Evolutionary conservation across 2,113 vertebrate species (phyloP).

Genomic region (Casuarius casuarius): DNA sequence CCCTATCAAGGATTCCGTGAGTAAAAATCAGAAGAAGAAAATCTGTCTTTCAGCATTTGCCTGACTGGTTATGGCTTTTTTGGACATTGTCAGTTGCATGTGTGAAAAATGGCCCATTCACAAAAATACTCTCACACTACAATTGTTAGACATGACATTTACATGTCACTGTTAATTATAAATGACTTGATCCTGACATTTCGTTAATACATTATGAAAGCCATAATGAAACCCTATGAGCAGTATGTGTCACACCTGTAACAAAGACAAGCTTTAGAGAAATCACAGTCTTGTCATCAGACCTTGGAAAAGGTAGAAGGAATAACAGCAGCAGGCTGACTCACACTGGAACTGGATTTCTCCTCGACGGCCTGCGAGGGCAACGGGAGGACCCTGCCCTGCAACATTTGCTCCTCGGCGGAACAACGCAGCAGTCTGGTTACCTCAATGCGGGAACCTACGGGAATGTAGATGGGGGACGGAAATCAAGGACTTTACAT

Average conservation of each 20-base stretch:
- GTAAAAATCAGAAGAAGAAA: not conserved
- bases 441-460: accelerated
- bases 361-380: not conserved
- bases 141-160: not conserved
- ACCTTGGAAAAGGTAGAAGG: not conserved
- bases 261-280: not conserved
- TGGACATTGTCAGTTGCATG: not conserved
- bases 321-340: not conserved
- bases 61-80: not conserved
- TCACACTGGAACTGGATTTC: not conserved
- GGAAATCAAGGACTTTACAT: not conserved
- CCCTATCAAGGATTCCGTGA: not conserved
- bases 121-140: not conserved
- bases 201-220: constrained; percentile 7
- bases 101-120: not conserved
- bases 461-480: not conserved
- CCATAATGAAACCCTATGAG: constrained; percentile 4
- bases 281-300: not conserved
- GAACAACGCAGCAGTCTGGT: accelerated
- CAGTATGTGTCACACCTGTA: constrained; percentile 25
- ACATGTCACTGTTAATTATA: constrained; percentile 22
- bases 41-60: not conserved
- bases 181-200: constrained; percentile 24
- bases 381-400: not conserved
- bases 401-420: not conserved